Evolutionary conservation across 2,797 vertebrate species (phyloP), one percentile per base, ranked within the genome.

Genomic region (Danionella dracula): DNA sequence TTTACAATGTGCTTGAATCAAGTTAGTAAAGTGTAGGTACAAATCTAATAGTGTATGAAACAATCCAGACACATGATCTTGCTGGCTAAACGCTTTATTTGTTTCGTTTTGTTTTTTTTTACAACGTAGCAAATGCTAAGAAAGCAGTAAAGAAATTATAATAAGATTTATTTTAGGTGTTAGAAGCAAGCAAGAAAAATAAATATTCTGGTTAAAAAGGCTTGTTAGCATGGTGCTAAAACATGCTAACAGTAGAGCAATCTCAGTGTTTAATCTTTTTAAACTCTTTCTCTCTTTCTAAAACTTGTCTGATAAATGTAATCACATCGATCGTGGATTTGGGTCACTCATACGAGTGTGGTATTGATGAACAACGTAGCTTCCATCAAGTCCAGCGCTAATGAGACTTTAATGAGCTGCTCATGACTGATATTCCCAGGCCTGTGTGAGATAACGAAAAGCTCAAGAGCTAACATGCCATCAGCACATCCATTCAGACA

Each of bases 401-500:
- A 72, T 68, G 58, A 63, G 50, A 4, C 63, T 68, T 50, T 68
- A 72, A 72, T 68, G 49, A 38, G 23, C 4, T 10, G 13, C 41
- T 73, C 12, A 27, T 72, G 70, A 50, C 38, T 5, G 53, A 62
- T 37, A n/a, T 29, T 56, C 42, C 21, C 73, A 2, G 66, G 61
- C 77, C 68, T 2, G 5, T n/a, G 49, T 60, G n/a, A 17, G 12
- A 50, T 6, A 19, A 45, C n/a, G 58, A 49, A 64, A 59, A 41
- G 12, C 20, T 13, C 72, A 60, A 32, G 34, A n/a, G 12, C 54
- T 56, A 73, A 38, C 38, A 27, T 38, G 10, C 16, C 42, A 65
- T 69, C 55, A 71, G 6, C 8, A 12, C 46, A 44, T 27, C 35
- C 51, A 59, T 61, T 37, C 63, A 66, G 63, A 69, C 27, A 10